Conservation (phyloP, 2,113 vertebrate genomes). For the Semnornis frantzii region DNA sequence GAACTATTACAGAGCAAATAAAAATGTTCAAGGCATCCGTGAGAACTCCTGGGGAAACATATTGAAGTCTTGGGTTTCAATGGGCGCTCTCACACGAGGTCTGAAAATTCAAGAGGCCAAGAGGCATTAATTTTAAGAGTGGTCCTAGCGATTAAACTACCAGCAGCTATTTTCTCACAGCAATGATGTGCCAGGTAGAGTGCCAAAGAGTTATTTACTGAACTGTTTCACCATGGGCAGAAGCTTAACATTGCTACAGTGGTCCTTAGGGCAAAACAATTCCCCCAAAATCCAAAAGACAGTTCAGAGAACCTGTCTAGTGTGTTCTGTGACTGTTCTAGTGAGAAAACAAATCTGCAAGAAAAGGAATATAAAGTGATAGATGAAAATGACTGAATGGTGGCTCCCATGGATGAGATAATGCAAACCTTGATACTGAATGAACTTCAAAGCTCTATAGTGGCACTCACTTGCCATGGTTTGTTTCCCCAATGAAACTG, state of each 20-base stretch:
- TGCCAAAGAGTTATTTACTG: neutral
- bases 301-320: neutral
- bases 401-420: neutral
- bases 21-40: neutral
- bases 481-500: neutral
- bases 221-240: neutral
- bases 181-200: neutral
- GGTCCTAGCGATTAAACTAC: neutral
- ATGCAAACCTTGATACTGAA: fast-evolving
- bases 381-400: neutral
- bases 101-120: neutral
- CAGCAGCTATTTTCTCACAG: neutral
- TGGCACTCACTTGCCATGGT: neutral
- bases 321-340: neutral
- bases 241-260: neutral
- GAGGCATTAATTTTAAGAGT: neutral
- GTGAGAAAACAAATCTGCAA: neutral
- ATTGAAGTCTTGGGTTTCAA: neutral
- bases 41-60: neutral
- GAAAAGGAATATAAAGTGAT: neutral
- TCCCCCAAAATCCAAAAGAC: neutral
- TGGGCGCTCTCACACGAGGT: neutral
- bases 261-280: neutral
- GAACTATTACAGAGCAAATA: neutral
- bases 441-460: neutral